phyloP scores from a whole-genome alignment of 2,888 invertebrate species.

The Diploptera punctata region DNA sequence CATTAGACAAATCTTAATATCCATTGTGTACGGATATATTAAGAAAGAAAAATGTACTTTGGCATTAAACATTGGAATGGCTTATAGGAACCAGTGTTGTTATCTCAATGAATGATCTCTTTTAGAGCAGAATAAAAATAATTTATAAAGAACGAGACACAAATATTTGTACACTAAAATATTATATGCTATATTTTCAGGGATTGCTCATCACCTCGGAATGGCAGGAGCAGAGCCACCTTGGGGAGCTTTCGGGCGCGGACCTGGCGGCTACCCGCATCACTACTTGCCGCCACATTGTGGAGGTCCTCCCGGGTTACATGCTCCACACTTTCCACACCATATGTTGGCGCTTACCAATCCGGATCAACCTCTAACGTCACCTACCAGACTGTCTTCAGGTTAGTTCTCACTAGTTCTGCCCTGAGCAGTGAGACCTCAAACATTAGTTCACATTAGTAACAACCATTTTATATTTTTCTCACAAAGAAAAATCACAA shows the following conservation, averaged over 20 bases:
- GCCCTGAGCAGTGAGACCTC: too few species aligned
- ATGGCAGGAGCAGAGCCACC: constrained; percentile 30
- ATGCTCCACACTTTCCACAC: constrained; percentile 45
- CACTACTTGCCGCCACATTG: constrained; percentile 45
- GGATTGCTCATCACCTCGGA: constrained; percentile 75
- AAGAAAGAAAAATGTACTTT: too few species aligned
- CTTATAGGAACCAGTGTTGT: too few species aligned
- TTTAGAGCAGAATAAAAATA: too few species aligned
- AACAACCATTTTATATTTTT: not conserved
- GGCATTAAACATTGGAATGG: too few species aligned
- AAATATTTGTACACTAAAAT: too few species aligned
- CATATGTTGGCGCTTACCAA: constrained; percentile 42
- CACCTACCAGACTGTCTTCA: constrained; percentile 37
- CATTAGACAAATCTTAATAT: too few species aligned
- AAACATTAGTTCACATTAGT: too few species aligned
- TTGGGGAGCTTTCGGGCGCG: constrained; percentile 38
- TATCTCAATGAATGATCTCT: too few species aligned
- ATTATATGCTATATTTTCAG: constrained; percentile 53
- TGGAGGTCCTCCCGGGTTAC: constrained; percentile 43
- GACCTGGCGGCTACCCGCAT: constrained; percentile 42
- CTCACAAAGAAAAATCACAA: not conserved
- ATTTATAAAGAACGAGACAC: too few species aligned
- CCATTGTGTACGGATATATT: too few species aligned
- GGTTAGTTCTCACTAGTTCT: constrained; percentile 26
- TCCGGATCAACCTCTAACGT: constrained; percentile 30